Percentiles rank a stretch among this genome's conserved stretches.
Evolutionary conservation across 2,888 invertebrate species (phyloP).

Genomic region (Tenthredo livida): DNA sequence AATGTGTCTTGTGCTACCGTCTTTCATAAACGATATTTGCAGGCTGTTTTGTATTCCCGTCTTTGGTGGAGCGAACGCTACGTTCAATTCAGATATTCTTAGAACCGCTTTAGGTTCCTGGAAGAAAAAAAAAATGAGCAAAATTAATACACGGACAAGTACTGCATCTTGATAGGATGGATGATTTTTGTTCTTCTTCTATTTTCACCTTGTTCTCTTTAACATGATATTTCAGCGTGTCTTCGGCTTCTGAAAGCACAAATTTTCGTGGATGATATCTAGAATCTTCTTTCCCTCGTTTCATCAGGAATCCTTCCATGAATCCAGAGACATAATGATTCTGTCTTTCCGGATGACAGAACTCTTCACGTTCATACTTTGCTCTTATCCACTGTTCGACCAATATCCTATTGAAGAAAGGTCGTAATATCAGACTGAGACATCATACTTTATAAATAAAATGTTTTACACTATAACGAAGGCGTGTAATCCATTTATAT

Average conservation of each 20-base stretch:
- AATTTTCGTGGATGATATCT: conserved; percentile 92
- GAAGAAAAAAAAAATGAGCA: conserved; percentile 4
- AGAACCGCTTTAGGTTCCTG: conserved; percentile 92
- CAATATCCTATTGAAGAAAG: conserved; percentile 83
- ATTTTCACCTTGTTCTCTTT: conserved; percentile 80
- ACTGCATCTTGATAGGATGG: background rate
- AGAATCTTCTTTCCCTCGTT: conserved; percentile 92
- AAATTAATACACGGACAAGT: background rate
- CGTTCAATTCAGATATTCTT: conserved; percentile 90
- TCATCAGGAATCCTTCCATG: conserved; percentile 93
- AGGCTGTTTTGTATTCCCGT: conserved; percentile 89
- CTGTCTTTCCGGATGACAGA: conserved; percentile 89
- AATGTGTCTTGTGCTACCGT: conserved; percentile 92
- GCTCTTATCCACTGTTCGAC: conserved; percentile 95
- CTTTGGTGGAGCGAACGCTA: conserved; percentile 91
- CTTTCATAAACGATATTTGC: conserved; percentile 92
- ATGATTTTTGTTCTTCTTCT: background rate
- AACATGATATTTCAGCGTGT: conserved; percentile 88
- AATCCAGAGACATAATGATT: conserved; percentile 87
- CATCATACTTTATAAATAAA: background rate
- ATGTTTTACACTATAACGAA: background rate
- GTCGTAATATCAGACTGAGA: background rate
- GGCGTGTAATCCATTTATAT: background rate
- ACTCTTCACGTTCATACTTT: conserved; percentile 94
- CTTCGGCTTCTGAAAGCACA: conserved; percentile 89